Conservation (phyloP, 2,797 vertebrate species). For the Oreochromis mossambicus region DNA sequence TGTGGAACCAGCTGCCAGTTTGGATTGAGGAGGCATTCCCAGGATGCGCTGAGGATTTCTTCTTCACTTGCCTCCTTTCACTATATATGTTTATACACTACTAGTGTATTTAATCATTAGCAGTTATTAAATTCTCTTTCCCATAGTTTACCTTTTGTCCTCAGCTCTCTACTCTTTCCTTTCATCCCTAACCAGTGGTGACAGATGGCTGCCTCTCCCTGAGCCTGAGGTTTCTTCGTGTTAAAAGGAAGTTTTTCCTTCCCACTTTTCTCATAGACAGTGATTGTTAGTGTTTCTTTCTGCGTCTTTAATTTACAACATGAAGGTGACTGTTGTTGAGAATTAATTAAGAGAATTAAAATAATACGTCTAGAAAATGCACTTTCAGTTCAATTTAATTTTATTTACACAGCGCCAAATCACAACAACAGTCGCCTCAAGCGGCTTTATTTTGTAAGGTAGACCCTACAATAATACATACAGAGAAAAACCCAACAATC, state of each 20-base stretch:
- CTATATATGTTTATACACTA: background rate
- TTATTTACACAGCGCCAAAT: background rate
- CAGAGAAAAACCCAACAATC: no score
- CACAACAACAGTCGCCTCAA: no score
- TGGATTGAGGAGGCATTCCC: background rate
- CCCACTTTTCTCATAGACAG: background rate
- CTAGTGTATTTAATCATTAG: background rate
- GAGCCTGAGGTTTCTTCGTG: background rate
- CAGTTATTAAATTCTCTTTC: background rate
- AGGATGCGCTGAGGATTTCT: background rate
- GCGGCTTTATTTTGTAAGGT: no score
- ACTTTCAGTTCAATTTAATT: background rate
- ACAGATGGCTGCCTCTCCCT: background rate
- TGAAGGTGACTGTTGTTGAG: background rate
- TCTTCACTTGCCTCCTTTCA: background rate
- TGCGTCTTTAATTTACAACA: background rate
- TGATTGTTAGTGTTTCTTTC: background rate
- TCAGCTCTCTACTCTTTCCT: background rate
- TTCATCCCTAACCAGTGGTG: background rate
- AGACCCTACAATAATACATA: no score
- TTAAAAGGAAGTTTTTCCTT: background rate
- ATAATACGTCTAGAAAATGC: background rate
- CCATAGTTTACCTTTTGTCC: background rate
- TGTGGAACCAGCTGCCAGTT: background rate
- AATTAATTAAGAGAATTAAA: background rate